Percentiles rank a stretch among this genome's conserved stretches.
These are phyloP conservation scores for Cavia aperea DNA, from an alignment of 2,113 vertebrate species.

Conservation along the genomic window DNA sequence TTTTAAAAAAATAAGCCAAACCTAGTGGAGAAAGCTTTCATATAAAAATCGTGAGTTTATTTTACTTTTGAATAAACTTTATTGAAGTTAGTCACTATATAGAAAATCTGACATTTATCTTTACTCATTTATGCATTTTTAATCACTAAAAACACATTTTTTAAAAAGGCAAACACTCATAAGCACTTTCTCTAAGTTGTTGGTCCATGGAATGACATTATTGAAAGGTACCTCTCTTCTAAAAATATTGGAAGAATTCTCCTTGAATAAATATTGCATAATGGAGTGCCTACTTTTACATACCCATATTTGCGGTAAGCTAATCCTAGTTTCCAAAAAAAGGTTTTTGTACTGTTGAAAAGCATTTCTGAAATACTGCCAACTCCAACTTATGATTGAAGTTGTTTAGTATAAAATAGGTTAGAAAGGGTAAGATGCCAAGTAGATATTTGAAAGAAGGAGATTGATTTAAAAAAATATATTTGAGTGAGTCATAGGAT, in stretches of 20 bases:
- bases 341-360: constrained; percentile 70
- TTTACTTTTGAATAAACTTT: constrained; percentile 45
- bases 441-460: constrained; percentile 33
- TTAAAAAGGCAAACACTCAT: constrained; percentile 19
- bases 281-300: constrained; percentile 66
- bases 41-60: constrained; percentile 1
- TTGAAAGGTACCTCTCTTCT: constrained; percentile 61
- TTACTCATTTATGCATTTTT: constrained; percentile 26
- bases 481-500: constrained; percentile 37
- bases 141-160: constrained; percentile 14
- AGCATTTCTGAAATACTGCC: constrained; percentile 73
- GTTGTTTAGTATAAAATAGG: constrained; percentile 61
- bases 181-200: constrained; percentile 34
- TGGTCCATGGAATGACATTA: constrained; percentile 49
- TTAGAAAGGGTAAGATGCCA: constrained; percentile 64
- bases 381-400: constrained; percentile 69
- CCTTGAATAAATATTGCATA: constrained; percentile 69
- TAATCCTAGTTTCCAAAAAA: constrained; percentile 75
- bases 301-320: constrained; percentile 72
- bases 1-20: constrained; percentile 30
- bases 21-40: not conserved
- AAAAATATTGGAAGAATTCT: constrained; percentile 70
- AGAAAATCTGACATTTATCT: constrained; percentile 36
- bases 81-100: constrained; percentile 17
- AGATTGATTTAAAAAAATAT: constrained; percentile 42